Base-by-base conservation (phyloP, 2,113 vertebrate genomes). In the Cisticola juncidis region DNA sequence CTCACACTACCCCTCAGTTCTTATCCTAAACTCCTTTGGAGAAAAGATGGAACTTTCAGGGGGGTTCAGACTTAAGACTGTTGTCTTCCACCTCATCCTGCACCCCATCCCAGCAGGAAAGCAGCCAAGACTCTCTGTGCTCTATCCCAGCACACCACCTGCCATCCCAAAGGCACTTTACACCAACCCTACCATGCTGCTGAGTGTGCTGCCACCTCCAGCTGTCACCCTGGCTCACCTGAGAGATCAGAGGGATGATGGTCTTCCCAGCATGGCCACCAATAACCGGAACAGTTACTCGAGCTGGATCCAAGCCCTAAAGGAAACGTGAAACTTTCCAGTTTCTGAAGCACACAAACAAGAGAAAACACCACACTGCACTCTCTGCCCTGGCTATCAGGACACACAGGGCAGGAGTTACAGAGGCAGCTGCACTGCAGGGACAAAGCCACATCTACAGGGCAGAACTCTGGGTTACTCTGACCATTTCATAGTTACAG, bases 241-340 rank as follows among this genome's bases (percentile, higher is more conserved):
- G 99, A 60, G 99, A 99, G 92, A 99, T 99, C 61, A 99, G 97
- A 44, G 99, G 99, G 82, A 99, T 99, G 97, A 99, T 99, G 44
- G 99, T 99, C 96, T 99, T 99, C 72, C 99, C 99, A 1, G 99
- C 99, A 10, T 99, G 99, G 94, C 99, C 99, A 57, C 99, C 99
- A 44, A 99, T 96, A 58, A 99, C 99, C 0, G 99, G 99, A 12
- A 99, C 99, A 11, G 96, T 99, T 68, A 99, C 99, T 17, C 98
- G 97, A 81, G 99, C 99, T 9, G 99, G 99, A 97, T 99, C 99
- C 47, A 99, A 97, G 48, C 99, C 98, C 99, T 99, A 87, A 82
- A 60, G 20, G 88, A 95, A 91, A 94, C 26, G 57, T 1, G 44
- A 92, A 54, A 45, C 48, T 11, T 82, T 44, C 47, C 81, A 94